These are phyloP conservation scores for Nesidiocoris tenuis DNA, from an alignment of 2,888 invertebrate species.

Conservation along the genomic window DNA sequence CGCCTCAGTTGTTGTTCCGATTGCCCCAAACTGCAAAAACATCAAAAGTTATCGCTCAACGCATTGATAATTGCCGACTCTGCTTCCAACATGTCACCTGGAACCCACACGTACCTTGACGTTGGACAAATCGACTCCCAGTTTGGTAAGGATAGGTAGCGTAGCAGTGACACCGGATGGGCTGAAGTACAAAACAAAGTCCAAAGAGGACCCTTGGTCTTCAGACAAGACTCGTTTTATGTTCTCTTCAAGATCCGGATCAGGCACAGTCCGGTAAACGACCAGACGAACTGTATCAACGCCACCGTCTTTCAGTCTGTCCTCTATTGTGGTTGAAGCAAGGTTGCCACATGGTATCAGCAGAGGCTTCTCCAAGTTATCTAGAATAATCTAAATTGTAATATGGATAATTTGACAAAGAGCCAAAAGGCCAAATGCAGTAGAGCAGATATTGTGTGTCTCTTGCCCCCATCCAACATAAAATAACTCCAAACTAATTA, in stretches of 20 bases:
- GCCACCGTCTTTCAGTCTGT: constrained; percentile 15
- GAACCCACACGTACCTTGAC: constrained; percentile 19
- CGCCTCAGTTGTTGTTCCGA: constrained; percentile 34
- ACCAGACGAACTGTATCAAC: constrained; percentile 17
- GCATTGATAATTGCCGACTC: not conserved
- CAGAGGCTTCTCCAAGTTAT: constrained; percentile 11
- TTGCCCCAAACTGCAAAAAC: constrained; percentile 40
- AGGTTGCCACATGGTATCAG: constrained; percentile 32
- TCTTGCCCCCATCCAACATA: too few species aligned
- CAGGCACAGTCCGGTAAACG: constrained; percentile 28
- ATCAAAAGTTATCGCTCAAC: not conserved
- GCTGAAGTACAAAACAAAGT: constrained; percentile 34
- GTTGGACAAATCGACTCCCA: constrained; percentile 10
- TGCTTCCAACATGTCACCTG: too few species aligned
- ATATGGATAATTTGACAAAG: too few species aligned
- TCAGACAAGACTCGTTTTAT: not conserved
- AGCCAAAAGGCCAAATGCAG: too few species aligned
- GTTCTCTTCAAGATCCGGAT: constrained; percentile 27
- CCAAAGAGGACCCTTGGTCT: not conserved
- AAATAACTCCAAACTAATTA: too few species aligned
- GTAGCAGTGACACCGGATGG: constrained; percentile 31
- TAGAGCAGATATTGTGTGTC: too few species aligned
- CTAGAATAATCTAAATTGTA: too few species aligned
- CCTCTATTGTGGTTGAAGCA: constrained; percentile 13
- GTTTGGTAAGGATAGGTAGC: constrained; percentile 7